Percentiles rank a stretch among this genome's conserved stretches.
phyloP scores from a whole-genome alignment of 1,140 invertebrate species.

The Solenopsis invicta region DNA sequence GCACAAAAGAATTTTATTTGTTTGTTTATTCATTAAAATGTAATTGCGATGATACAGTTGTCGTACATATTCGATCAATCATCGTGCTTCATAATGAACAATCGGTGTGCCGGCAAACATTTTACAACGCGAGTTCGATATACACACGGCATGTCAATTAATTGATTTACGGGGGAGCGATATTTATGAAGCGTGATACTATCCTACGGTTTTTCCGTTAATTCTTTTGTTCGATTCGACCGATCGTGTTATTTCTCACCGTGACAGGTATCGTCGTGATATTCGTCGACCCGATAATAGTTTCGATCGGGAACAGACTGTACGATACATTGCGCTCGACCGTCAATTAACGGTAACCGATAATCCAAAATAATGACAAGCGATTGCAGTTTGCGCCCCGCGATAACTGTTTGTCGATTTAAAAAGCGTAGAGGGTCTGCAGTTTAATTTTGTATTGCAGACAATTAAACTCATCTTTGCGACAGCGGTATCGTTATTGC shows the following conservation, averaged over 20 bases:
- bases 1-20: background rate
- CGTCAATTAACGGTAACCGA: constrained; percentile 71
- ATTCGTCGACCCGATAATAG: constrained; percentile 62
- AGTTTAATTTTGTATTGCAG: constrained; percentile 36
- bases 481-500: background rate
- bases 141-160: constrained; percentile 46
- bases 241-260: constrained; percentile 62
- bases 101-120: constrained; percentile 37
- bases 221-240: constrained; percentile 60
- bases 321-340: constrained; percentile 43
- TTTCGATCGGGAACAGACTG: constrained; percentile 50
- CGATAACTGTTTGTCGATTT: constrained; percentile 69
- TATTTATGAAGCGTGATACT: constrained; percentile 64
- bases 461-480: constrained; percentile 45
- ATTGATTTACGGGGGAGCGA: constrained; percentile 58
- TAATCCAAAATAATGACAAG: constrained; percentile 70
- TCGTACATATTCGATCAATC: constrained; percentile 32
- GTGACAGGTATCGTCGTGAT: constrained; percentile 53
- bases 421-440: constrained; percentile 52
- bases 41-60: constrained; percentile 10
- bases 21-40: constrained; percentile 46
- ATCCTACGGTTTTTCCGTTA: constrained; percentile 52
- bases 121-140: constrained; percentile 23
- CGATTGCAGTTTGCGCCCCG: constrained; percentile 66
- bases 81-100: constrained; percentile 43